These are phyloP conservation scores for Pantherophis alleghaniensis DNA, from an alignment of 2,797 vertebrate species.

Conservation along the genomic window DNA sequence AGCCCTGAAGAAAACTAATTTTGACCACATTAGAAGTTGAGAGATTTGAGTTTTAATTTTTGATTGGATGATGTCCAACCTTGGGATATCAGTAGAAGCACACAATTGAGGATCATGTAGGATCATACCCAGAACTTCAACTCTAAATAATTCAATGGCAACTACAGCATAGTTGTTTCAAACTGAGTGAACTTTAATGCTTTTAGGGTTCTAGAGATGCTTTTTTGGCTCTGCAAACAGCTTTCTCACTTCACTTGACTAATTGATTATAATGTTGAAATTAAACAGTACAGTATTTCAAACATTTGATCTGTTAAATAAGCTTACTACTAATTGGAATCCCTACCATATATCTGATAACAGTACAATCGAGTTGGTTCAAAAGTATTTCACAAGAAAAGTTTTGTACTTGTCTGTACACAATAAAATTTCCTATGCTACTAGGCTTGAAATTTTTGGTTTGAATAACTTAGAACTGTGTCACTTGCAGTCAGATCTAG, in stretches of 20 bases:
- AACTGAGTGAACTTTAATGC: not conserved
- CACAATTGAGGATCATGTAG: not conserved
- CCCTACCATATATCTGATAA: no score
- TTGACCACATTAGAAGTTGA: not conserved
- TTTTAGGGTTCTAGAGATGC: not conserved
- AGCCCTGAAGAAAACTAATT: not conserved
- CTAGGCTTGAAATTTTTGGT: no score
- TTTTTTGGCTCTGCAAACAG: not conserved
- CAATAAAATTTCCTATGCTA: no score
- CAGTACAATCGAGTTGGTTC: no score
- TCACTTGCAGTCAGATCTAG: no score
- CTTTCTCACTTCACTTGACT: not conserved
- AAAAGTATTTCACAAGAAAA: no score
- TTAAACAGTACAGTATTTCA: not conserved
- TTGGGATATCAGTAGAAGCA: not conserved
- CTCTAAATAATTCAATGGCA: not conserved
- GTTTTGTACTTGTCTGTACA: no score
- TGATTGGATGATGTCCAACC: not conserved
- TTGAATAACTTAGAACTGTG: no score
- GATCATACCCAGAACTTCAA: not conserved
- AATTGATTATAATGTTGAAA: not conserved
- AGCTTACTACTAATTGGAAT: not conserved
- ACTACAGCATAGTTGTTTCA: not conserved
- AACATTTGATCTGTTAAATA: not conserved
- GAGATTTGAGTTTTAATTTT: not conserved